Conservation (phyloP, 2,888 invertebrate species). For the Dendrolimus pini region DNA sequence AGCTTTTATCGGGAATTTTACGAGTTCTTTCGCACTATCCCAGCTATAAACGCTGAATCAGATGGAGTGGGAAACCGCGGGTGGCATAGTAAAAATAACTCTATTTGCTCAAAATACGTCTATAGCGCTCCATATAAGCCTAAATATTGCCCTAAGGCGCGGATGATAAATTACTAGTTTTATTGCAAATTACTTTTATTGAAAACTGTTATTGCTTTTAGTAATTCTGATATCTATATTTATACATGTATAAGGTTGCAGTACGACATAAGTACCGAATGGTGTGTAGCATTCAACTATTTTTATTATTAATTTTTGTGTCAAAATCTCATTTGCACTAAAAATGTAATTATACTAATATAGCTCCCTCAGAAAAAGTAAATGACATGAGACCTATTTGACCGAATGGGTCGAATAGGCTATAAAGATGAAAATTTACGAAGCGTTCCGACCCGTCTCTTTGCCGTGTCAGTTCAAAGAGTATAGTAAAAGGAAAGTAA, state of each 20-base stretch:
- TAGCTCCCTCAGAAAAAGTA: slow-evolving; percentile 12
- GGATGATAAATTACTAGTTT: too few species aligned
- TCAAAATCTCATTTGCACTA: too few species aligned
- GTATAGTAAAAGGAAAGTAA: slow-evolving; percentile 27
- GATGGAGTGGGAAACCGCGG: slow-evolving; percentile 55
- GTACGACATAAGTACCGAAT: too few species aligned
- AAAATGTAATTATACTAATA: too few species aligned
- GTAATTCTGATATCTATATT: too few species aligned
- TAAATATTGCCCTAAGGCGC: slow-evolving; percentile 17
- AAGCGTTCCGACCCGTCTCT: slow-evolving; percentile 17
- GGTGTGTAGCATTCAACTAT: too few species aligned
- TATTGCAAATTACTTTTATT: too few species aligned
- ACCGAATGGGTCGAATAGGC: slow-evolving; percentile 30
- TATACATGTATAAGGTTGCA: too few species aligned
- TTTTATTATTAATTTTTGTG: too few species aligned
- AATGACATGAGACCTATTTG: slow-evolving; percentile 31
- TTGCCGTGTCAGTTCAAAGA: slow-evolving; percentile 21
- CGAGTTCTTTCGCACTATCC: slow-evolving; percentile 56
- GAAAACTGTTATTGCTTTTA: too few species aligned
- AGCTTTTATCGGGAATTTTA: slow-evolving; percentile 63
- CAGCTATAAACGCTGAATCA: slow-evolving; percentile 61
- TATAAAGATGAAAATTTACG: slow-evolving; percentile 40
- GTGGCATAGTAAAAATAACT: slow-evolving; percentile 48
- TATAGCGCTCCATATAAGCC: slow-evolving; percentile 29
- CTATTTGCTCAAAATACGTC: slow-evolving; percentile 30